Conservation (phyloP, 1,140 invertebrate species). For the Scaptodrosophila lebanonensis region DNA sequence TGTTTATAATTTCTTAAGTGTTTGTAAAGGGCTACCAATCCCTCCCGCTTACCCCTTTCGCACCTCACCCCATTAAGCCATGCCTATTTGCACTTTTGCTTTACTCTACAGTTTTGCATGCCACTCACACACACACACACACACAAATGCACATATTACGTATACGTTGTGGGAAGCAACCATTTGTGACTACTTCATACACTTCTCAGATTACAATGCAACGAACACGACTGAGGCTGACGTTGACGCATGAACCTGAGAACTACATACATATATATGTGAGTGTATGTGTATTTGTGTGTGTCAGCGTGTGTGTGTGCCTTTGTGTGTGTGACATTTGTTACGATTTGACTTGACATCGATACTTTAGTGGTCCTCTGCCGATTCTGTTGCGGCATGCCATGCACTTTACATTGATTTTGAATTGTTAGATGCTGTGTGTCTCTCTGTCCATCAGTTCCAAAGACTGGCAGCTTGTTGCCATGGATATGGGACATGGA, state of each 20-base stretch:
- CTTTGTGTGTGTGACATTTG: constrained; percentile 18
- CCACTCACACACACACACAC: no score
- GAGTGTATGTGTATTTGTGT: background rate
- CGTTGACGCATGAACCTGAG: constrained; percentile 9
- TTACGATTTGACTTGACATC: constrained; percentile 18
- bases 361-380: background rate
- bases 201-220: constrained; percentile 9
- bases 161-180: constrained; percentile 10
- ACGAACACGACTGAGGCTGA: constrained; percentile 7
- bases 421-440: no score
- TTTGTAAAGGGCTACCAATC: constrained; percentile 16
- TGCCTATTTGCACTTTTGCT: background rate
- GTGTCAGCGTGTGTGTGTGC: background rate
- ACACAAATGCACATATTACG: constrained; percentile 11
- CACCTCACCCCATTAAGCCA: constrained; percentile 27
- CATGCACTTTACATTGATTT: no score
- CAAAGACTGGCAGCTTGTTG: no score
- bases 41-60: background rate
- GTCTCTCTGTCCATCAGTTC: no score
- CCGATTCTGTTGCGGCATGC: no score
- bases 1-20: constrained; percentile 43
- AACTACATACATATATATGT: constrained; percentile 25
- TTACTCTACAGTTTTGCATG: background rate
- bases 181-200: background rate
- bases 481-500: no score